These are phyloP conservation scores for Pristionchus arcanus DNA, from an alignment of 2,888 invertebrate species.

Conservation along the genomic window DNA sequence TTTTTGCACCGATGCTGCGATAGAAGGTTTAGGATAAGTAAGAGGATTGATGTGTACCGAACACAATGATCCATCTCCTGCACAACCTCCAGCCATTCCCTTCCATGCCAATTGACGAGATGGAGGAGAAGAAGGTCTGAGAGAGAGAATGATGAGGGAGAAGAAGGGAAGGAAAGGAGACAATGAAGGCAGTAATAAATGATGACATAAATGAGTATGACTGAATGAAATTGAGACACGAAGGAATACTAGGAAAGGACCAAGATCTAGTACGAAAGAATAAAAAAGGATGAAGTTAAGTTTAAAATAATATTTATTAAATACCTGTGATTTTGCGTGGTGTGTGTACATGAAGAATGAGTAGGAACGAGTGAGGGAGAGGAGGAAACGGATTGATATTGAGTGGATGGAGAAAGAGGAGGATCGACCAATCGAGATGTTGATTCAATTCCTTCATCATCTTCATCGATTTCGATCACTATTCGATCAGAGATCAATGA, in stretches of 20 bases:
- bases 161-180: background rate
- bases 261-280: background rate
- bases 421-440: slow-evolving; percentile 5
- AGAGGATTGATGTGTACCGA: background rate
- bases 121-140: background rate
- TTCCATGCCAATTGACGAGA: background rate
- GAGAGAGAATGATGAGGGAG: background rate
- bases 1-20: background rate
- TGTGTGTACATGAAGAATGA: slow-evolving; percentile 21
- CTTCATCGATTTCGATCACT: background rate
- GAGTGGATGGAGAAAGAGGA: slow-evolving; percentile 15
- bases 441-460: background rate
- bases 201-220: slow-evolving; percentile 32
- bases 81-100: slow-evolving; percentile 44
- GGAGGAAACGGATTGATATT: background rate
- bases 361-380: slow-evolving; percentile 19
- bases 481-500: background rate
- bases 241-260: background rate
- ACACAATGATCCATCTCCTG: slow-evolving; percentile 25
- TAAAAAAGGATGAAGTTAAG: background rate
- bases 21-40: too few relatives aligned
- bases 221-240: background rate
- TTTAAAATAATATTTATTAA: background rate
- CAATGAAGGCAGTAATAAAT: slow-evolving; percentile 33
- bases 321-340: background rate